Evolutionary conservation across 2,888 invertebrate species (phyloP).

Genomic region (Shargacucullia verbasci): DNA sequence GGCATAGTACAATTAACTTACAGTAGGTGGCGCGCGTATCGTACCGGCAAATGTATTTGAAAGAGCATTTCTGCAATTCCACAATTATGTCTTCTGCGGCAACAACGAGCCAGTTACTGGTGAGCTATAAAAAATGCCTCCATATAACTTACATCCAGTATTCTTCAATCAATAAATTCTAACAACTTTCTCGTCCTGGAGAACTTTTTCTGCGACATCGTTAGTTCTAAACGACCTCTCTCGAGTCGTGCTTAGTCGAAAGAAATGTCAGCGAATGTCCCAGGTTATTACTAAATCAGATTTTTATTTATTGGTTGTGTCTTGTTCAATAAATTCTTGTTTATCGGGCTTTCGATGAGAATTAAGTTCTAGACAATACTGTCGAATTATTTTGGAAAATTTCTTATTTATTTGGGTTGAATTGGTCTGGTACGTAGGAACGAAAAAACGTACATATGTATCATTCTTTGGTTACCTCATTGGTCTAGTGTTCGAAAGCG

Average conservation of each 20-base stretch:
- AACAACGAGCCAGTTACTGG: too few relatives aligned
- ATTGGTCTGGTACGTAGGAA: background rate
- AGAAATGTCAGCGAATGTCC: background rate
- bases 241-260: background rate
- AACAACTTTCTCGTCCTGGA: constrained; percentile 2
- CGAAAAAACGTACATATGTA: too few relatives aligned
- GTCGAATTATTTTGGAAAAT: background rate
- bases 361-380: background rate
- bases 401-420: background rate
- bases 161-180: constrained; percentile 29
- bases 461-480: too few relatives aligned
- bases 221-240: constrained; percentile 7
- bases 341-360: constrained; percentile 12
- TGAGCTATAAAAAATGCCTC: too few relatives aligned
- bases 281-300: constrained; percentile 7
- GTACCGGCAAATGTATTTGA: too few relatives aligned
- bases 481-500: too few relatives aligned
- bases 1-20: too few relatives aligned
- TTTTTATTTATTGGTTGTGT: constrained; percentile 45
- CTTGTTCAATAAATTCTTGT: constrained; percentile 37
- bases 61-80: too few relatives aligned
- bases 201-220: constrained; percentile 8
- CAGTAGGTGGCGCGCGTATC: too few relatives aligned
- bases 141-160: too few relatives aligned
- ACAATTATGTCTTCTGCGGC: too few relatives aligned